Conservation (phyloP, 1,140 invertebrate species). For the Pemphigus obesinymphae region DNA sequence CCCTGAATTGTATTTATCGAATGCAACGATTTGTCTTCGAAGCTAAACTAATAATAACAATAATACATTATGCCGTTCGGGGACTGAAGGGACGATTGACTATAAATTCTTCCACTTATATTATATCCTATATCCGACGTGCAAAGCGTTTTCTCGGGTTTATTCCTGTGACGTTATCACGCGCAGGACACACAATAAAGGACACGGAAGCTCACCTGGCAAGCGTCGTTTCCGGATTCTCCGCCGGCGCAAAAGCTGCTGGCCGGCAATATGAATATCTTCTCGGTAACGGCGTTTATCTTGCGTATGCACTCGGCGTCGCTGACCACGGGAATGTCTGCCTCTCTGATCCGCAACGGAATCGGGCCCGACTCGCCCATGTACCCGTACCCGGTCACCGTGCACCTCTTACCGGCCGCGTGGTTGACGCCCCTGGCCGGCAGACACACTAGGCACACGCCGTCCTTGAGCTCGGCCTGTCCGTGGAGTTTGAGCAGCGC, state of each 20-base stretch:
- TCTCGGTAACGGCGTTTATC: constrained; percentile 89
- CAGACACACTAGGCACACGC: constrained; percentile 79
- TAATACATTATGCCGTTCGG: no score
- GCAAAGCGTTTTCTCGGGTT: no score
- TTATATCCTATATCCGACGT: no score
- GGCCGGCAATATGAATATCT: constrained; percentile 86
- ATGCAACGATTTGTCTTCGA: no score
- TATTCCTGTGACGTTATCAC: no score
- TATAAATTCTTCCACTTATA: no score
- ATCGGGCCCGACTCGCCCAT: constrained; percentile 94
- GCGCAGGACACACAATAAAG: no score
- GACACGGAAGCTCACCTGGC: constrained; percentile 73
- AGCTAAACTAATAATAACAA: no score
- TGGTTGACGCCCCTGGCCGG: constrained; percentile 80
- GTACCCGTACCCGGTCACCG: constrained; percentile 89
- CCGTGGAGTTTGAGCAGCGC: constrained; percentile 86
- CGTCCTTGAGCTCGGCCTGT: constrained; percentile 81
- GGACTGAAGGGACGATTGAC: no score
- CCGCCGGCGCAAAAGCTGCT: constrained; percentile 91
- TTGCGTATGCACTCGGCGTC: constrained; percentile 86
- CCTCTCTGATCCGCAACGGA: constrained; percentile 79
- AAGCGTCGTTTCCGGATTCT: constrained; percentile 86
- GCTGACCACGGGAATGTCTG: constrained; percentile 87
- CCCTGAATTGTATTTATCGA: no score
- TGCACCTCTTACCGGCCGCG: constrained; percentile 80